Percentiles rank a stretch among this genome's conserved stretches.
Conservation (phyloP, 2,113 vertebrate genomes). For the Paedocypris sp. region DNA sequence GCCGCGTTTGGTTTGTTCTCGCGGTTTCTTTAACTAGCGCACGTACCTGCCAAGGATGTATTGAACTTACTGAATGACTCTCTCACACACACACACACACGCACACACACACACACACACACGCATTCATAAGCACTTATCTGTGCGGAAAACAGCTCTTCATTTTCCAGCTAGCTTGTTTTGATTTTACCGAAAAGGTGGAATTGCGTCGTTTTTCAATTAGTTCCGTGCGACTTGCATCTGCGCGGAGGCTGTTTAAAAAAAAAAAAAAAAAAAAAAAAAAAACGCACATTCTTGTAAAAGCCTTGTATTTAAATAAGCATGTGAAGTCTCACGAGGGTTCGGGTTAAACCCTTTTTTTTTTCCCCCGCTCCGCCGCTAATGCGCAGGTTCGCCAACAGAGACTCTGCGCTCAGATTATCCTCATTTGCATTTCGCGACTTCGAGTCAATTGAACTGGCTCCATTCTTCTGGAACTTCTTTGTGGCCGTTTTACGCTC, state of each 20-base stretch:
- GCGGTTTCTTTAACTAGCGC: constrained; percentile 6
- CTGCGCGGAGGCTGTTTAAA: background rate
- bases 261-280: no score
- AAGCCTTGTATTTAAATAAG: background rate
- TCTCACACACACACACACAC: background rate
- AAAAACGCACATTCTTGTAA: background rate
- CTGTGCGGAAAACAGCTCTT: constrained; percentile 26
- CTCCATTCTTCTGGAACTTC: background rate
- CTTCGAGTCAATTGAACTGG: background rate
- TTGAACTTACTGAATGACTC: background rate
- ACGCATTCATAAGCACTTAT: constrained; percentile 6
- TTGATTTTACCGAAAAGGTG: background rate
- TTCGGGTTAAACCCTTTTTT: background rate
- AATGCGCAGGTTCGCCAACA: constrained; percentile 7
- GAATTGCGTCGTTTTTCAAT: constrained; percentile 7
- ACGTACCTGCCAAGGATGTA: background rate
- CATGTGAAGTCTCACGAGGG: background rate
- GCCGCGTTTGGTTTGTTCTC: background rate
- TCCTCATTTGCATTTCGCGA: constrained; percentile 15
- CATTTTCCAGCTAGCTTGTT: constrained; percentile 7
- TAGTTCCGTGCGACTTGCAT: background rate
- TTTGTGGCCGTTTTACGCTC: background rate
- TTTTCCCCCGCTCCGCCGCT: no score
- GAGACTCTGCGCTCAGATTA: background rate
- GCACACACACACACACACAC: constrained; percentile 1